Base-by-base conservation (phyloP, 2,113 vertebrate genomes). In the Junco hyemalis region DNA sequence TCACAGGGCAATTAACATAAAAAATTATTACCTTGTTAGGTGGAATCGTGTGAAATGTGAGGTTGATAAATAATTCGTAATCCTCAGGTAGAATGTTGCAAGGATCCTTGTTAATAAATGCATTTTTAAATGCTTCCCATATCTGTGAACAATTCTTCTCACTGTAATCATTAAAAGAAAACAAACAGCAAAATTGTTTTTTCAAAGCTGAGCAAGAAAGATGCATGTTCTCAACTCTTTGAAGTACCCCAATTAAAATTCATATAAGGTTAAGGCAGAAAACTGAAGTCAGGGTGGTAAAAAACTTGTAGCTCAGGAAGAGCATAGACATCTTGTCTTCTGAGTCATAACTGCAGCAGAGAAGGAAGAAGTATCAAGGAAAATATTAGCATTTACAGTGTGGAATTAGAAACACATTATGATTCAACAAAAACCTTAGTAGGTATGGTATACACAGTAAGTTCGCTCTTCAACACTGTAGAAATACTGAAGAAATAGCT, bases 81-180 rank as follows among this genome's bases (percentile, higher is more conserved):
- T 98, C 97, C 2, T 95, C 20, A 86, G 97, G 97, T 10, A 93
- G n/a, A 81, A 98, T 94, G 5, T n/a, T 96, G 72, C 98, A 98
- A 53, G 98, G 98, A 51, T 98, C 91, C 78, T 98, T 98, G 61
- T 92, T 91, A 94, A 98, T 81, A 87, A 97, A 98, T 23, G 97
- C 98, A 63, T 47, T 81, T 82, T 81, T 95, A 89, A 98, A 98
- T 0, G 98, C 98, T 79, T 97, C 97, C 98, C 98, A 98, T 78
- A 98, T 97, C 33, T 78, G 96, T 14, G 97, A 97, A 95, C 98
- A 98, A 88, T 98, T 98, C 94, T 97, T 98, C 90, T 97, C 90
- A 88, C 98, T 98, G 94, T 44, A 93, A 70, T 71, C 20, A 92
- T 94, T 64, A 60, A 89, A 94, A 80, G 78, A 9, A 91, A 73